Percentiles rank a stretch among this genome's conserved stretches.
phyloP scores from a whole-genome alignment of 2,888 invertebrate species.

The Frankliniella fusca region DNA sequence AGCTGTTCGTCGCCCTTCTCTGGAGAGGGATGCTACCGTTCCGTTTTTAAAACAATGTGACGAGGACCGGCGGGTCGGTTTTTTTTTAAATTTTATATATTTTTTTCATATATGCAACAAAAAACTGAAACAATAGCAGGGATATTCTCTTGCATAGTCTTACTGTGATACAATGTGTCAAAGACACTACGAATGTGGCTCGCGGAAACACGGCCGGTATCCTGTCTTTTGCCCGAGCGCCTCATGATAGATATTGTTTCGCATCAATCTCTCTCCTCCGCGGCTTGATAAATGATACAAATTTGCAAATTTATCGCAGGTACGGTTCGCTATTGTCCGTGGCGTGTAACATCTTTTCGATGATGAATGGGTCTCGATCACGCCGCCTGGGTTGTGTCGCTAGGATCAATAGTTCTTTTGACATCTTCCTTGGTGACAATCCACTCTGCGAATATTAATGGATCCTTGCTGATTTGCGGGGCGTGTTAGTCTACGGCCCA shows the following conservation, averaged over 20 bases:
- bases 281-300: not conserved
- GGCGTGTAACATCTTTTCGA: not conserved
- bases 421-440: not conserved
- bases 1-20: not conserved
- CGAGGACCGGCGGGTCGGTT: not conserved
- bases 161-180: no score
- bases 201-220: no score
- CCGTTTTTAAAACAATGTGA: conserved; percentile 9
- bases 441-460: not conserved
- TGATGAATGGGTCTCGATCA: conserved; percentile 14
- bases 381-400: not conserved
- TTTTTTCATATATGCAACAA: not conserved
- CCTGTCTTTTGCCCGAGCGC: no score
- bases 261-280: not conserved
- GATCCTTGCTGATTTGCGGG: not conserved
- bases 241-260: not conserved
- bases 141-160: no score
- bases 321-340: conserved; percentile 9
- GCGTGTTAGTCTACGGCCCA: not conserved
- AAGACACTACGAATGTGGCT: no score
- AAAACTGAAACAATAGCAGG: not conserved
- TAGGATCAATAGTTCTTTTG: not conserved
- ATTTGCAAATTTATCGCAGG: conserved; percentile 16
- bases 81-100: not conserved
- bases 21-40: not conserved